A percentile compares a stretch with the other conserved stretches of the same genome.
phyloP scores from a whole-genome alignment of 2,888 invertebrate species.

The Drosophila koepferae region DNA sequence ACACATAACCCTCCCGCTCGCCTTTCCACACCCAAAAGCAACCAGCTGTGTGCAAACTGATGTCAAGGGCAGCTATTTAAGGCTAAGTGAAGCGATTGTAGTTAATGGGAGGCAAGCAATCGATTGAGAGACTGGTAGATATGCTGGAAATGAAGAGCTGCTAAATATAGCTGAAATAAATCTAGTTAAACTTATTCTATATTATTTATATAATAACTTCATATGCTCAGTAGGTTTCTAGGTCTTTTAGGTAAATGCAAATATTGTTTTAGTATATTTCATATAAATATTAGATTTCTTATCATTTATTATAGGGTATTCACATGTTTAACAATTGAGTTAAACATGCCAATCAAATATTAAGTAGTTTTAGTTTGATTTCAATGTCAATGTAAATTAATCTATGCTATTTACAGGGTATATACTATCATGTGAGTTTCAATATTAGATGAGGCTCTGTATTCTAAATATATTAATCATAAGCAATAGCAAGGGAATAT shows the following conservation, averaged over 20 bases:
- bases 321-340: not conserved
- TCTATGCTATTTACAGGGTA: not conserved
- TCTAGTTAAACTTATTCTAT: too few species aligned
- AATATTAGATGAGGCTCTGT: not conserved
- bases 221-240: too few species aligned
- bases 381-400: not conserved
- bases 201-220: too few species aligned
- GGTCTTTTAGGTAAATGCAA: too few species aligned
- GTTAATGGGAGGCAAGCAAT: conserved; percentile 5
- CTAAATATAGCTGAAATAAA: too few species aligned
- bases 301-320: not conserved
- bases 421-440: not conserved
- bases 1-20: not conserved
- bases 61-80: conserved; percentile 32
- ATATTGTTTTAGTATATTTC: too few species aligned
- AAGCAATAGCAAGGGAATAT: too few species aligned
- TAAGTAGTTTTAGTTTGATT: not conserved
- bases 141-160: not conserved
- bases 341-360: not conserved
- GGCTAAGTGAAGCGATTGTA: conserved; percentile 24
- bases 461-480: too few species aligned
- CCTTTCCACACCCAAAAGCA: not conserved
- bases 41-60: conserved; percentile 11
- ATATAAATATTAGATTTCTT: too few species aligned
- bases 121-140: not conserved